Evolutionary conservation across 2,797 vertebrate species (phyloP), one percentile per base, ranked within the genome.

Genomic region (Odontamblyopus rebecca): DNA sequence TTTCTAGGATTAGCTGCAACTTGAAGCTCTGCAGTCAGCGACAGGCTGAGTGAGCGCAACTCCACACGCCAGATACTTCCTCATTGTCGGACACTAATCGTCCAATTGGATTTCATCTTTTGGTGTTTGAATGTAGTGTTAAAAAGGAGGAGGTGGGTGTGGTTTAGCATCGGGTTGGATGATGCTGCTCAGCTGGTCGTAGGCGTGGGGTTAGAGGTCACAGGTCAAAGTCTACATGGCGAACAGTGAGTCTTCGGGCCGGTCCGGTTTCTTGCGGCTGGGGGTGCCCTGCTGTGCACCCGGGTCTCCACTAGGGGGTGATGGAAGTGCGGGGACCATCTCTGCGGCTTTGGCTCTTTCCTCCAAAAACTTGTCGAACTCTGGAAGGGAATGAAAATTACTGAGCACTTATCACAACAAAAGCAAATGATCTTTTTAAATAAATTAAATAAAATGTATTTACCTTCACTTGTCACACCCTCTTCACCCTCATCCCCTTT

Each of bases 401-500:
- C 44, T 13, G 68, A 26, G 23, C 19, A 32, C 29, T 12, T 29
- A 48, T 48, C 13, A 0, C 0, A 32, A 27, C 12, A n/a, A 2
- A 72, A 27, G 35, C 16, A 44, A 38, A 56, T 26, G 0, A 27
- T 12, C 27, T 12, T 66, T 75, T 59, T 1, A 54, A 5, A 35
- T 26, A 44, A 41, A 41, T 3, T 13, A 44, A 48, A 48, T 9
- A 38, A 9, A 38, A 38, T 38, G 4, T 11, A 2, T 86, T 62
- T 93, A 98, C 97, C 98, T 98, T 99, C 97, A 70, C 97, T 99
- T 0, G 98, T 99, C 88, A 99, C 98, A 0, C 98, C 98, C 87
- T 99, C 98, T 79, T 98, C 97, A 7, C 90, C 93, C 41, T 97
- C 97, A 0, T 98, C 96, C 68, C 97, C 97, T 89, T 96, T 95